phyloP scores from a whole-genome alignment of 2,888 invertebrate genomes.

The Ischnura elegans region DNA sequence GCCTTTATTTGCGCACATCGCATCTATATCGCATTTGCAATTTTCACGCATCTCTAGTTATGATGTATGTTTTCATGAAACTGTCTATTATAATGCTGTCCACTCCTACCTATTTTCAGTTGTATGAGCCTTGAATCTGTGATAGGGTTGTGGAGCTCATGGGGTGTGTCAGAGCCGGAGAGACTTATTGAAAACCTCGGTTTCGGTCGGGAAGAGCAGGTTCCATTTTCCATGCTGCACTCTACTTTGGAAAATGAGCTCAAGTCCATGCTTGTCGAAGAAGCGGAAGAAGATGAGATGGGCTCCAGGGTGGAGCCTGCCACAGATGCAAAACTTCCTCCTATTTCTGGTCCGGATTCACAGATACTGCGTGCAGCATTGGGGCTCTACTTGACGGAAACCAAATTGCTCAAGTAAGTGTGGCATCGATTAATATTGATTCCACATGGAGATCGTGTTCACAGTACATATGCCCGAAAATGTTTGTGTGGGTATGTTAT shows the following conservation, averaged over 20 bases:
- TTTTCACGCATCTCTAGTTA: background rate
- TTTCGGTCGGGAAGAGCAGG: conserved; percentile 80
- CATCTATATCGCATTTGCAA: no score
- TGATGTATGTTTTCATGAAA: background rate
- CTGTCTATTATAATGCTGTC: background rate
- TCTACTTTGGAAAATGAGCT: conserved; percentile 86
- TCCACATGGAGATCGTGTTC: no score
- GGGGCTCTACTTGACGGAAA: conserved; percentile 84
- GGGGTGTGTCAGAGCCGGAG: conserved; percentile 84
- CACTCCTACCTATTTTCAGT: background rate
- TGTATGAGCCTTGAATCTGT: conserved; percentile 80
- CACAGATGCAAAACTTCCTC: conserved; percentile 73
- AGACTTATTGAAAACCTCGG: conserved; percentile 85
- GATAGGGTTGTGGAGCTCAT: conserved; percentile 86
- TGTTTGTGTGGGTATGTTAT: no score
- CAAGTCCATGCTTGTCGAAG: conserved; percentile 77
- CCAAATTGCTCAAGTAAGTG: conserved; percentile 81
- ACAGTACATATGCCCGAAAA: no score
- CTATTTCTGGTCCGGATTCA: conserved; percentile 76
- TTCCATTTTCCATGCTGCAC: conserved; percentile 83
- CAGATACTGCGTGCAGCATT: conserved; percentile 83
- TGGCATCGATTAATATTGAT: background rate
- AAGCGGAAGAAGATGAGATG: conserved; percentile 75
- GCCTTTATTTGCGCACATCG: no score
- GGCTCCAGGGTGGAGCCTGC: conserved; percentile 70